These are phyloP conservation scores for Cherax destructor DNA, from an alignment of 1,140 invertebrate genomes.

Conservation along the genomic window DNA sequence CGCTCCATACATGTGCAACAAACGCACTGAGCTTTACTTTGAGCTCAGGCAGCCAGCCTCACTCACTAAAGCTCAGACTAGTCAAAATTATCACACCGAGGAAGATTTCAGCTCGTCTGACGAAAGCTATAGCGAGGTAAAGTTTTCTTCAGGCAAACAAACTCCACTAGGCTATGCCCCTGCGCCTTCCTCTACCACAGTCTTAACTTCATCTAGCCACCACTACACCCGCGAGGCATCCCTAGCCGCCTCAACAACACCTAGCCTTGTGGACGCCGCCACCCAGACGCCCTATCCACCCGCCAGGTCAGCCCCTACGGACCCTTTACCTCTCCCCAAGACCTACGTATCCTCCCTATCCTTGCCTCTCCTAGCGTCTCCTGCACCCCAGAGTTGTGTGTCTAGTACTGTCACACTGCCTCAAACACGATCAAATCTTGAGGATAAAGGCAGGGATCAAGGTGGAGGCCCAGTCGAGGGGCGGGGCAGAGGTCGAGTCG, in stretches of 20 bases:
- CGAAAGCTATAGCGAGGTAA: neutral
- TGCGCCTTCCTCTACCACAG: neutral
- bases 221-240: neutral
- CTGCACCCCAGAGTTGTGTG: neutral
- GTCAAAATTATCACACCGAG: neutral
- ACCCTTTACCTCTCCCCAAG: neutral
- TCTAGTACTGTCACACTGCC: neutral
- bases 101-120: neutral
- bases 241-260: neutral
- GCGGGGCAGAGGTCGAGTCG: neutral
- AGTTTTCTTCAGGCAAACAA: conserved; percentile 7
- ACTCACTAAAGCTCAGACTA: neutral
- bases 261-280: conserved; percentile 16
- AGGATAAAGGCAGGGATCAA: neutral
- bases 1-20: conserved; percentile 38
- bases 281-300: conserved; percentile 28
- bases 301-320: neutral
- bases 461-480: neutral
- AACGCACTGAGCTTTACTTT: conserved; percentile 46
- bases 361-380: neutral
- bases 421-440: neutral
- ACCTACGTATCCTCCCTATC: neutral
- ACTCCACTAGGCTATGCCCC: neutral
- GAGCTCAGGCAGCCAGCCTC: conserved; percentile 14
- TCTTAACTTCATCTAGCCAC: neutral